Evolutionary conservation across 2,888 invertebrate species (phyloP).

Genomic region (Coelinius sp.): DNA sequence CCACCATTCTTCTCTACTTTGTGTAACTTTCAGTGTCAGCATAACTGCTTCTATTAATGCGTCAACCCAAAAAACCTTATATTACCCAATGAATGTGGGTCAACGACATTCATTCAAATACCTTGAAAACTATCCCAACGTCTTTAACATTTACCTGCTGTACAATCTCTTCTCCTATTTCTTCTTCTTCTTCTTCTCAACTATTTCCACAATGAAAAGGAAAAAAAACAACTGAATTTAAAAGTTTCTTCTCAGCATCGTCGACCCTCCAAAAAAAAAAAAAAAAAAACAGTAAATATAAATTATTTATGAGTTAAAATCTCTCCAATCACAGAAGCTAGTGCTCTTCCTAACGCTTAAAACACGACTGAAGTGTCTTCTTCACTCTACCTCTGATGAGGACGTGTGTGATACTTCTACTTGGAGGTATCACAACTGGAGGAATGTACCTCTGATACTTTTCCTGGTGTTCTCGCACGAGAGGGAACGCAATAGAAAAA

Average conservation of each 20-base stretch:
- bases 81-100: not conserved
- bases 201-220: not conserved
- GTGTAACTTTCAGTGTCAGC: slow-evolving; percentile 8
- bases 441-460: slow-evolving; percentile 8
- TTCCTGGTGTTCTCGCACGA: not conserved
- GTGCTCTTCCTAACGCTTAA: not conserved
- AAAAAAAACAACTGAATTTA: not conserved
- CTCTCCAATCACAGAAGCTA: not conserved
- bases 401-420: slow-evolving; percentile 21
- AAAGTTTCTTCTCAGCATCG: not conserved
- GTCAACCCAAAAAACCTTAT: slow-evolving; percentile 4
- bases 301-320: too few species aligned
- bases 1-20: slow-evolving; percentile 9
- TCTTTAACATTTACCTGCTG: not conserved
- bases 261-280: not conserved
- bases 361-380: slow-evolving; percentile 11
- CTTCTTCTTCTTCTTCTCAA: not conserved
- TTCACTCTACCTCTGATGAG: not conserved
- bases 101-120: not conserved
- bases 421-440: not conserved
- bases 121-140: not conserved
- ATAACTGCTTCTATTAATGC: not conserved
- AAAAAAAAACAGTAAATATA: not conserved
- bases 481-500: slow-evolving; percentile 16
- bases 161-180: not conserved